phyloP scores from a whole-genome alignment of 2,113 vertebrate genomes.

The Pao palembangensis region DNA sequence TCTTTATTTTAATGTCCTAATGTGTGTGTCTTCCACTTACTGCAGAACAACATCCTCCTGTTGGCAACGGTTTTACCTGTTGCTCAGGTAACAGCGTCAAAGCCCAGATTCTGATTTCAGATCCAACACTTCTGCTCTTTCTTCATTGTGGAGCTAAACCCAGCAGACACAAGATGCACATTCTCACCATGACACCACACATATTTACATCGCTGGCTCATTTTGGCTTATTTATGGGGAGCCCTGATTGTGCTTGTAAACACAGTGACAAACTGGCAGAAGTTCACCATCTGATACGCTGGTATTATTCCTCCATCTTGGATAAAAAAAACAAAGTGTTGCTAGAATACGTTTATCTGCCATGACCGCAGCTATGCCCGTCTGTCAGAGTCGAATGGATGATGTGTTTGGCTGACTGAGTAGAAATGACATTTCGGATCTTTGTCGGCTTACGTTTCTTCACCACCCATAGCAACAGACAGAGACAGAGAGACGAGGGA shows the following conservation, averaged over 20 bases:
- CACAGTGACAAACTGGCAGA: slow-evolving; percentile 61
- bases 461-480: slow-evolving; percentile 26
- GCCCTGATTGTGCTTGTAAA: slow-evolving; percentile 69
- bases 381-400: slow-evolving; percentile 40
- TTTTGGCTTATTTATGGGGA: slow-evolving; percentile 58
- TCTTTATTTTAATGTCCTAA: slow-evolving; percentile 24
- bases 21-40: slow-evolving; percentile 35
- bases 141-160: no score
- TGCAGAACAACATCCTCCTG: slow-evolving; percentile 32
- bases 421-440: slow-evolving; percentile 54
- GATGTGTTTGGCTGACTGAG: slow-evolving; percentile 56
- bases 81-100: no score
- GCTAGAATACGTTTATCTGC: slow-evolving; percentile 49
- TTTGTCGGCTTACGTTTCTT: slow-evolving; percentile 31
- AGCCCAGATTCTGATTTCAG: slow-evolving; percentile 23
- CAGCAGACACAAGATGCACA: slow-evolving; percentile 6
- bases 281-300: slow-evolving; percentile 52
- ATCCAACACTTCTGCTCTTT: neutral
- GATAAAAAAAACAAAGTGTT: slow-evolving; percentile 32
- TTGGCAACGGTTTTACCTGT: no score
- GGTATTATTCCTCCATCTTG: slow-evolving; percentile 60
- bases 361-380: slow-evolving; percentile 39
- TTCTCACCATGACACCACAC: slow-evolving; percentile 44
- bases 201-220: slow-evolving; percentile 61
- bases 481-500: slow-evolving; percentile 17